These are phyloP conservation scores for Aix galericulata DNA, from an alignment of 2,113 vertebrate genomes.

Conservation along the genomic window DNA sequence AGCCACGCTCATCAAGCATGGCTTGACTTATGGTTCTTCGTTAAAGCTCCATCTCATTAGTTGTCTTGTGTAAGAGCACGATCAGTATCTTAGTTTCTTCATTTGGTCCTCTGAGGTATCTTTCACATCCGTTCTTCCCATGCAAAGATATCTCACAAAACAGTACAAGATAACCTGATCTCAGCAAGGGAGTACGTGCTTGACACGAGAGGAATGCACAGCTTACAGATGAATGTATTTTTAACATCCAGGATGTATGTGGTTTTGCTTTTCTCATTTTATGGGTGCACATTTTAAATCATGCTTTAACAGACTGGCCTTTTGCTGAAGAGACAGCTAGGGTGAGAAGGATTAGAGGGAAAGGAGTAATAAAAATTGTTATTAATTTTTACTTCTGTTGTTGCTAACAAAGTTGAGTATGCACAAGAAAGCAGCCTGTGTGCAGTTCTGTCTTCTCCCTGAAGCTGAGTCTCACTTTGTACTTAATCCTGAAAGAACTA, in stretches of 20 bases:
- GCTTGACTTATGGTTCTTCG: background rate
- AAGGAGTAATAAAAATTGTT: background rate
- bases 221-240: background rate
- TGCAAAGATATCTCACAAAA: background rate
- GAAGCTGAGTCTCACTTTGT: background rate
- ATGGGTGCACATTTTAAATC: background rate
- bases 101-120: background rate
- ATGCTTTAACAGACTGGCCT: background rate
- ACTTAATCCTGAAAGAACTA: background rate
- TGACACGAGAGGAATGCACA: background rate
- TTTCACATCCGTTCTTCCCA: background rate
- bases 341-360: background rate
- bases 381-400: background rate
- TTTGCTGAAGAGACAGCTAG: background rate
- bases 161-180: background rate
- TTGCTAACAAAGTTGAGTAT: background rate
- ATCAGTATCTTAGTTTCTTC: background rate
- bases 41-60: background rate
- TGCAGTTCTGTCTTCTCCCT: background rate
- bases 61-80: background rate
- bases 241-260: background rate
- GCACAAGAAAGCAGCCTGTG: background rate
- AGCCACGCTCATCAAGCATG: background rate
- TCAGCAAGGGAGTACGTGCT: background rate
- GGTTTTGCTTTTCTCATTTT: constrained; percentile 27